Percentiles rank a stretch among this genome's conserved stretches.
phyloP scores from a whole-genome alignment of 2,113 vertebrate genomes.

The Heterotis niloticus region DNA sequence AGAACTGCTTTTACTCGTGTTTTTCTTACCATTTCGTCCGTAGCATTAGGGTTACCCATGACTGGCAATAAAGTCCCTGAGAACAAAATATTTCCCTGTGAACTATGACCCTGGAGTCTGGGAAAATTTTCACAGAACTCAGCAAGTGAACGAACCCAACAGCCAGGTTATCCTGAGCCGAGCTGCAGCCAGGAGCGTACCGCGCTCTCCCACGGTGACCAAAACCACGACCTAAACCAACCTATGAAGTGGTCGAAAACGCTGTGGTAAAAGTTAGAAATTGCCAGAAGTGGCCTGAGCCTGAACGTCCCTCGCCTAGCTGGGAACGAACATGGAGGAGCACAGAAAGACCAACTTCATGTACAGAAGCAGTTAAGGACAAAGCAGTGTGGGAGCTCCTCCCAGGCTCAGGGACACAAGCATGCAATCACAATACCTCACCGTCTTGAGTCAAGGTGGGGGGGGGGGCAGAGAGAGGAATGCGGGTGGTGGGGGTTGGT shows the following conservation, averaged over 20 bases:
- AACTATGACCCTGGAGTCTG: neutral
- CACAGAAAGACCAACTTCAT: slow-evolving; percentile 3
- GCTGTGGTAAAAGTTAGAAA: too few relatives aligned
- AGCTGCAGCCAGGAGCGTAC: neutral
- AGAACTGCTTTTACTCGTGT: neutral
- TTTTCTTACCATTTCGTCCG: neutral
- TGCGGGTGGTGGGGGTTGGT: neutral
- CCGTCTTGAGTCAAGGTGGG: neutral
- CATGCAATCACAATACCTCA: slow-evolving; percentile 13
- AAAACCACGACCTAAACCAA: neutral
- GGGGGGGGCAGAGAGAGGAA: neutral
- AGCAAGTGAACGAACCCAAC: neutral
- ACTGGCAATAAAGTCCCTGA: slow-evolving; percentile 12
- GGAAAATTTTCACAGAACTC: neutral
- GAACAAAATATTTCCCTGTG: slow-evolving; percentile 18
- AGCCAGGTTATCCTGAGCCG: neutral
- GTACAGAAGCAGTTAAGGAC: slow-evolving; percentile 1
- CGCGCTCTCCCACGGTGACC: neutral
- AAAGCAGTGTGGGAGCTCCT: neutral
- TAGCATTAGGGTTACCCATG: neutral
- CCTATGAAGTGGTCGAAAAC: too few relatives aligned
- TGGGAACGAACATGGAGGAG: slow-evolving; percentile 8
- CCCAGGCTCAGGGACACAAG: slow-evolving; percentile 5
- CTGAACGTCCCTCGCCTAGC: neutral
- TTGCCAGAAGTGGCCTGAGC: too few relatives aligned